These are phyloP conservation scores for Lasiommata megera DNA, from an alignment of 2,888 invertebrate genomes.

Conservation along the genomic window DNA sequence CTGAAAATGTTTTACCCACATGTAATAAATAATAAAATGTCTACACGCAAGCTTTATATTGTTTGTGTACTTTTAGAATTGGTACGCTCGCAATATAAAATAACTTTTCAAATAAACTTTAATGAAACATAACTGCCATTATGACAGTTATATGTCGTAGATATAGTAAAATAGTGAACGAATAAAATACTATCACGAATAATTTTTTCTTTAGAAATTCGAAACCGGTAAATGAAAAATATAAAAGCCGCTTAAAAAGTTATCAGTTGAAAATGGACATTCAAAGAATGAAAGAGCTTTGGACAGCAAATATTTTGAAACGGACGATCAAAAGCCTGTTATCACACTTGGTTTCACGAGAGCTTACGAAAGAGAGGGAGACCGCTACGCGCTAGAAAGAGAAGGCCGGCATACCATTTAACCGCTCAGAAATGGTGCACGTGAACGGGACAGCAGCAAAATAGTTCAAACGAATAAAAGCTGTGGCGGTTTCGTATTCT, in stretches of 20 bases:
- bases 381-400: slow-evolving; percentile 47
- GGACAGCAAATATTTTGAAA: slow-evolving; percentile 26
- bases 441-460: slow-evolving; percentile 51
- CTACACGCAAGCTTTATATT: no score
- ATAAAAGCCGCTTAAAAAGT: not conserved
- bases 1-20: no score
- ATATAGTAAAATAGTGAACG: no score
- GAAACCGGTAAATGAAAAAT: not conserved
- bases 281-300: not conserved
- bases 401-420: slow-evolving; percentile 45
- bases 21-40: no score
- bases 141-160: no score
- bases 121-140: no score
- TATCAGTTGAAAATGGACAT: not conserved
- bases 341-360: slow-evolving; percentile 26
- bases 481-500: not conserved
- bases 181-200: no score
- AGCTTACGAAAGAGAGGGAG: slow-evolving; percentile 42
- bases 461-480: slow-evolving; percentile 33
- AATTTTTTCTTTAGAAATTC: not conserved
- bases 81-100: no score
- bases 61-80: no score
- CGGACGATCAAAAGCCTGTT: slow-evolving; percentile 19
- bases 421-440: slow-evolving; percentile 38
- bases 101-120: no score